Base-by-base conservation (phyloP, 2,113 vertebrate genomes). In the Cyprinus carpio region DNA sequence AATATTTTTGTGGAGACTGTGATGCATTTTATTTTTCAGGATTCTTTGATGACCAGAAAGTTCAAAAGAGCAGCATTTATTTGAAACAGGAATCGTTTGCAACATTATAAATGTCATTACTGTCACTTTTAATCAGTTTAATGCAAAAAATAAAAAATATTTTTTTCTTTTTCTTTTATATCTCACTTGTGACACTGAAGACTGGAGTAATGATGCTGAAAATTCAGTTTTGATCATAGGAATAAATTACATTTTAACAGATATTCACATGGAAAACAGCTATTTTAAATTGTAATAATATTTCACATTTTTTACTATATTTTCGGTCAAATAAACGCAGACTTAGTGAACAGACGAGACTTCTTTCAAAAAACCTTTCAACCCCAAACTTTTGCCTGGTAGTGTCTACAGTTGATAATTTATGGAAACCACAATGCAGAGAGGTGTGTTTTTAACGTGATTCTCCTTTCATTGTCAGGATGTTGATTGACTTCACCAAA, bases 401-500 rank as follows among this genome's bases (percentile, higher is more conserved):
- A 13, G 60, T 64, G 60, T 64, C 4, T 25, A 64, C 51, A 56
- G 16, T 62, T 25, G 6, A 8, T 67, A 6, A 46, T 25, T 65
- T 43, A 82, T 78, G 74, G 43, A 75, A 84, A 69, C 58, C 75
- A 81, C 82, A 60, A 5, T 4, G 4, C 20, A 18, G 18, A 16
- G 29, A 6, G 27, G 0, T 54, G n/a, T 83, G 65, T 56, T 56
- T 6, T 64, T 20, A 18, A 31, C 7, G 7, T 11, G 7, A 23
- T 49, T 25, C 34, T 13, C 18, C 23, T 37, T 0, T 87, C 69
- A 23, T 82, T 77, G 51, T 12, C 90, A 99, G 98, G 43, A 60
- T 96, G 90, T 90, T 99, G 92, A 99, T 99, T 58, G 34, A 78
- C 6, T 99, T 99, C 91, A 96, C 95, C 7, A 95, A 97, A 67